Percentiles rank a stretch among this genome's conserved stretches.
phyloP scores from a whole-genome alignment of 92 coral and sea anemone species.

The Diadumene lineata region DNA sequence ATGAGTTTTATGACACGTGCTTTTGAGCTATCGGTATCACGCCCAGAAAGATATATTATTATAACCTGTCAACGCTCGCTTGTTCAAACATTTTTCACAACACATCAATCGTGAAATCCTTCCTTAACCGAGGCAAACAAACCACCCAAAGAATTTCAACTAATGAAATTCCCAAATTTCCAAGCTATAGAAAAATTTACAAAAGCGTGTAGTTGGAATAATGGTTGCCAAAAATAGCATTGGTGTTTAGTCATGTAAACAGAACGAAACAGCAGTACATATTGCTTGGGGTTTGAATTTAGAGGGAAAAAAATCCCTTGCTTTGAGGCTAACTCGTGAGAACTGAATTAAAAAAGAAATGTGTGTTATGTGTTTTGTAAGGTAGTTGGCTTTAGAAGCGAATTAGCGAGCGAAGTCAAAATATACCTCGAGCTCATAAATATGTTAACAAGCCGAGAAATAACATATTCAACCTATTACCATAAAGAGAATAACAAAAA shows the following conservation, averaged over 20 bases:
- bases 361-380: not conserved
- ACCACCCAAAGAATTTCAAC: conserved; percentile 14
- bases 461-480: conserved; percentile 78
- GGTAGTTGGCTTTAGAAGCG: conserved; percentile 12
- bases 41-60: conserved; percentile 67
- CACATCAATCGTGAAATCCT: conserved; percentile 70
- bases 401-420: conserved; percentile 66
- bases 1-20: conserved; percentile 59
- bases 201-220: not conserved
- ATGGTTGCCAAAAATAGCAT: conserved; percentile 3
- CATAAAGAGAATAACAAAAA: conserved; percentile 65
- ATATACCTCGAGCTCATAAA: conserved; percentile 69
- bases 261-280: conserved; percentile 15
- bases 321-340: not conserved
- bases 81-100: conserved; percentile 64
- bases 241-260: not conserved
- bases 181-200: not conserved
- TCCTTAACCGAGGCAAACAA: conserved; percentile 46
- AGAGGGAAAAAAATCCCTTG: not conserved
- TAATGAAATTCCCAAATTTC: conserved; percentile 39
- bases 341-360: not conserved
- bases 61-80: conserved; percentile 81
- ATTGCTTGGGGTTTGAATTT: not conserved
- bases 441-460: conserved; percentile 58
- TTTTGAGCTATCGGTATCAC: conserved; percentile 54